phyloP scores from a whole-genome alignment of 2,888 invertebrate genomes.

The Tiphia femorata region DNA sequence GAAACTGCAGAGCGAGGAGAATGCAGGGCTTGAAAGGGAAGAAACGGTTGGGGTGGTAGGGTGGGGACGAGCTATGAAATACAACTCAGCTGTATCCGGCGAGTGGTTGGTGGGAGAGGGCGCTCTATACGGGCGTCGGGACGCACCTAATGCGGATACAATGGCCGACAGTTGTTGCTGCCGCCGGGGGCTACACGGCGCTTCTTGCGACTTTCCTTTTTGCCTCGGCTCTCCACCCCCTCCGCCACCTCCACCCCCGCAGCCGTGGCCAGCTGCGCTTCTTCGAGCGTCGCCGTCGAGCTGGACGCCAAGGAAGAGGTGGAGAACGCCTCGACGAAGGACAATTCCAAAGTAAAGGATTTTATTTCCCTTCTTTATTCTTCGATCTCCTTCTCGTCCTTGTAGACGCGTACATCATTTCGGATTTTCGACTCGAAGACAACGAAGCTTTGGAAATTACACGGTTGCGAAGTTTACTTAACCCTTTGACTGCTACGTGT shows the following conservation, averaged over 20 bases:
- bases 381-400: background rate
- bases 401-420: too few relatives aligned
- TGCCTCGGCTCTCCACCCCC: conserved; percentile 16
- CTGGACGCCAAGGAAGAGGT: too few relatives aligned
- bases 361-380: background rate
- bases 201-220: conserved; percentile 39
- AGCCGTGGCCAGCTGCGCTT: too few relatives aligned
- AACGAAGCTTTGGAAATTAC: too few relatives aligned
- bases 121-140: conserved; percentile 30
- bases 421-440: too few relatives aligned
- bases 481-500: too few relatives aligned
- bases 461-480: too few relatives aligned
- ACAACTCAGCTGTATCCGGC: conserved; percentile 40
- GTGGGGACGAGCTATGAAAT: conserved; percentile 44
- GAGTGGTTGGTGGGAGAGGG: conserved; percentile 24
- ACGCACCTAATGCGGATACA: conserved; percentile 53
- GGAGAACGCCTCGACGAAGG: too few relatives aligned
- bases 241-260: background rate
- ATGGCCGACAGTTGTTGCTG: conserved; percentile 58
- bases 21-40: too few relatives aligned
- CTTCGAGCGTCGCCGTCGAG: too few relatives aligned
- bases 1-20: too few relatives aligned
- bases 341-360: too few relatives aligned
- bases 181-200: conserved; percentile 23
- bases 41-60: conserved; percentile 5